A percentile compares a stretch with the other conserved stretches of the same genome.
Evolutionary conservation across 1,140 invertebrate genomes (phyloP).

Genomic region (Trichonephila inaurata): DNA sequence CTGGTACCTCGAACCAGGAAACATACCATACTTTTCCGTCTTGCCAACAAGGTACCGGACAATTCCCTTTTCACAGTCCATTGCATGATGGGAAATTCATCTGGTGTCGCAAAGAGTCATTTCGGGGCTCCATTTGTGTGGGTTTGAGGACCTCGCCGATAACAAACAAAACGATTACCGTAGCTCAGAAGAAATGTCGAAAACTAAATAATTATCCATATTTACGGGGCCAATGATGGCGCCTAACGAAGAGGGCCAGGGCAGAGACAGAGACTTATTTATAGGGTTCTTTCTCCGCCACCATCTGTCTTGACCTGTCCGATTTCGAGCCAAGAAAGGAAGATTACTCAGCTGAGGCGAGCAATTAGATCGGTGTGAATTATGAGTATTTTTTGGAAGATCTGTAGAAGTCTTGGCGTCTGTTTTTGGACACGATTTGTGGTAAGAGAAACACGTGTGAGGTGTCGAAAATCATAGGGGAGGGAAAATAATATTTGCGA

Average conservation of each 20-base stretch:
- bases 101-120: background rate
- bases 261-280: constrained; percentile 18
- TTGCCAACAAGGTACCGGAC: background rate
- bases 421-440: background rate
- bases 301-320: background rate
- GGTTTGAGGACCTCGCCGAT: background rate
- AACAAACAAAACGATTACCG: constrained; percentile 1
- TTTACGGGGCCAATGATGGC: background rate
- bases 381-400: background rate
- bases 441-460: background rate
- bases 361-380: background rate
- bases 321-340: background rate
- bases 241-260: background rate
- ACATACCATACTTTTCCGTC: background rate
- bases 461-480: too few species aligned
- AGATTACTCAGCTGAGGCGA: background rate
- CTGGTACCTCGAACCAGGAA: constrained; percentile 12
- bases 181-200: constrained; percentile 2
- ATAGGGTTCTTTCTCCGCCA: constrained; percentile 20
- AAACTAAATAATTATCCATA: constrained; percentile 28
- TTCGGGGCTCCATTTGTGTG: background rate
- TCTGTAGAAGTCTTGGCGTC: background rate
- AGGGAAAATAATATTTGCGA: too few species aligned
- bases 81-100: background rate
- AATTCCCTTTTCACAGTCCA: background rate